Evolutionary conservation across 2,113 vertebrate genomes (phyloP).

Genomic region (Dicaeum eximium): DNA sequence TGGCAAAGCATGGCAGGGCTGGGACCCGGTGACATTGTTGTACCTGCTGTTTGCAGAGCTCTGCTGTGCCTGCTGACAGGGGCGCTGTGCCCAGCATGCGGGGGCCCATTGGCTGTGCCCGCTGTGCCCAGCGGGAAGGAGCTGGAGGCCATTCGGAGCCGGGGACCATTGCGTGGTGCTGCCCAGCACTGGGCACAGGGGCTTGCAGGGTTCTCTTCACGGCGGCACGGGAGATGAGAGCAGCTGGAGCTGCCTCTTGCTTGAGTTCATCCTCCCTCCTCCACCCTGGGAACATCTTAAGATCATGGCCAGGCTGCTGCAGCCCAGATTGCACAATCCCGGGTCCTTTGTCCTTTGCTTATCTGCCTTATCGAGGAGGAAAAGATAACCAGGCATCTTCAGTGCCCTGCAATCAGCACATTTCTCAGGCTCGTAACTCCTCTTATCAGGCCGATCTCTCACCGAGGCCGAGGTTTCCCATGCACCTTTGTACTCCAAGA

Average conservation of each 20-base stretch:
- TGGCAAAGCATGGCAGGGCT: background rate
- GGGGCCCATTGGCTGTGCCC: no score
- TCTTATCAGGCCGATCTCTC: slow-evolving; percentile 63
- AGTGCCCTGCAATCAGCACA: background rate
- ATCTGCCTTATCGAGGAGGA: slow-evolving; percentile 51
- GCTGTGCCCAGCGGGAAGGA: background rate
- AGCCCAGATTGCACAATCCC: slow-evolving; percentile 9
- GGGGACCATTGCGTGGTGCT: background rate
- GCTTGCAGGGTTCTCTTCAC: background rate
- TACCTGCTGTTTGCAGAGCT: background rate
- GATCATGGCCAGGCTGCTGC: background rate
- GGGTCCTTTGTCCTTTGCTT: slow-evolving; percentile 53
- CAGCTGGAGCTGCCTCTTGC: background rate
- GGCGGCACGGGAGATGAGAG: accelerated
- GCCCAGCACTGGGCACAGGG: accelerated
- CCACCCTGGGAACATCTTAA: slow-evolving; percentile 7
- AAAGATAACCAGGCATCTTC: slow-evolving; percentile 52
- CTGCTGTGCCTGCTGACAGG: background rate
- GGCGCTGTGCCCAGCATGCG: background rate
- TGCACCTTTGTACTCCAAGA: slow-evolving; percentile 75
- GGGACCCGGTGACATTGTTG: accelerated
- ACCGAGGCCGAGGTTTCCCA: slow-evolving; percentile 56
- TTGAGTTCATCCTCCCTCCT: background rate
- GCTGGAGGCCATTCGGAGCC: background rate
- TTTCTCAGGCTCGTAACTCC: slow-evolving; percentile 62